Base-by-base conservation (phyloP, 2,113 vertebrate species). In the Leptodactylus fuscus region DNA sequence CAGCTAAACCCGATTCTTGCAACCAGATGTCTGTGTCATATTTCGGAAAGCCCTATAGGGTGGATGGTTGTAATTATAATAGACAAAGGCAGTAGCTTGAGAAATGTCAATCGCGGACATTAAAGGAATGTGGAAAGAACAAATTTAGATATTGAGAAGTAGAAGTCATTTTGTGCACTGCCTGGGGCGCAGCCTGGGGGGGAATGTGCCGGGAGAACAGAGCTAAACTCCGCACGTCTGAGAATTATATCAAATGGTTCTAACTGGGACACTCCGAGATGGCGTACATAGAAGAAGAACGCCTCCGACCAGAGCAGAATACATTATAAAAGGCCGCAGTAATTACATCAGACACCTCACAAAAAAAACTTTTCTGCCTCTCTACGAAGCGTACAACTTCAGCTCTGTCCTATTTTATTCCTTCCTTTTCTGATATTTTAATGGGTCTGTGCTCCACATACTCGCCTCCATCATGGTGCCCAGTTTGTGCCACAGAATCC, bases 191-290 rank as follows among this genome's bases (percentile, higher is more conserved):
- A 22, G 75, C 83, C 75, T 36, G 22, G 48, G 83, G 46, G 20
- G 20, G 46, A 41, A 65, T 74, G 55, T 76, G 41, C 27, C 41
- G 6, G 34, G 58, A 77, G 44, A 60, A 38, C 44, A 11, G n/a
- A 36, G 32, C 18, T 49, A 32, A 24, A 51, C 16, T 32, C 62
- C 15, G 38, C 82, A 84, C 44, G 48, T 78, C 27, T 18, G 55
- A 67, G 41, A 84, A 77, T 84, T 49, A 44, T 65, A 24, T 84
- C 38, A 77, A 24, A 85, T 53, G 51, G 48, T 49, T 78, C 55
- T 78, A 78, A 82, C 24, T 70, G 62, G 81, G 81, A 70, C 65
- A 71, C 65, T 15, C 24, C 51, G 65, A 71, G 15, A 27, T 11
- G 34, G 6, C 2, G 32, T n/a, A n/a, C n/a, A n/a, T n/a, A 60